Conservation (phyloP, 2,888 invertebrate genomes). For the Caenorhabditis sp. region DNA sequence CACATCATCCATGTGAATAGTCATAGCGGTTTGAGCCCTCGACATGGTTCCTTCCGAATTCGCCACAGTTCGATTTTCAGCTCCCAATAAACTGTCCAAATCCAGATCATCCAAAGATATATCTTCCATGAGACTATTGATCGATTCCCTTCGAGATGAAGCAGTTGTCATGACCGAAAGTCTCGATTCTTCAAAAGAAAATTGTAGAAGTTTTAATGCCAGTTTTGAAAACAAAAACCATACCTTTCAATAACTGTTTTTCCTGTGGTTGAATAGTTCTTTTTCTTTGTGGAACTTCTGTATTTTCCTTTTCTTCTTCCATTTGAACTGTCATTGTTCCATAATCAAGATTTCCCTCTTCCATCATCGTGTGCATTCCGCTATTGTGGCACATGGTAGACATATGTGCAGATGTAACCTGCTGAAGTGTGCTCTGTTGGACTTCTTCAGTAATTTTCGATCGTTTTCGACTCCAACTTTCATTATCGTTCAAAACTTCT, state of each 20-base stretch:
- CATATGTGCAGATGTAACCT: not conserved
- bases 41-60: conserved; percentile 1
- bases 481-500: not conserved
- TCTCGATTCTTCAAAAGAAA: conserved; percentile 17
- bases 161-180: conserved; percentile 12
- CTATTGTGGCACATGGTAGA: not conserved
- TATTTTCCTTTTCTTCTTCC: not conserved
- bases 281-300: not conserved
- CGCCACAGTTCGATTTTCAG: not conserved
- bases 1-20: conserved; percentile 25
- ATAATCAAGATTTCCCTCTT: not conserved
- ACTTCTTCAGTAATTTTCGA: not conserved
- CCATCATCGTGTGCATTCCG: not conserved
- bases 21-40: conserved; percentile 23
- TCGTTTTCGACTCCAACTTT: not conserved
- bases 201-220: too few species aligned
- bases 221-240: too few species aligned
- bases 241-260: conserved; percentile 16
- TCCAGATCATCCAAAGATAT: conserved; percentile 8
- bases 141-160: conserved; percentile 19
- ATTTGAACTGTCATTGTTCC: not conserved
- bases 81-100: not conserved
- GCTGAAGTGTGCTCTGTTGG: not conserved
- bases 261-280: conserved; percentile 23
- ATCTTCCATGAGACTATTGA: conserved; percentile 28